A percentile compares a stretch with the other conserved stretches of the same genome.
phyloP scores from a whole-genome alignment of 2,113 vertebrate genomes.

The Megaceryle maxima region DNA sequence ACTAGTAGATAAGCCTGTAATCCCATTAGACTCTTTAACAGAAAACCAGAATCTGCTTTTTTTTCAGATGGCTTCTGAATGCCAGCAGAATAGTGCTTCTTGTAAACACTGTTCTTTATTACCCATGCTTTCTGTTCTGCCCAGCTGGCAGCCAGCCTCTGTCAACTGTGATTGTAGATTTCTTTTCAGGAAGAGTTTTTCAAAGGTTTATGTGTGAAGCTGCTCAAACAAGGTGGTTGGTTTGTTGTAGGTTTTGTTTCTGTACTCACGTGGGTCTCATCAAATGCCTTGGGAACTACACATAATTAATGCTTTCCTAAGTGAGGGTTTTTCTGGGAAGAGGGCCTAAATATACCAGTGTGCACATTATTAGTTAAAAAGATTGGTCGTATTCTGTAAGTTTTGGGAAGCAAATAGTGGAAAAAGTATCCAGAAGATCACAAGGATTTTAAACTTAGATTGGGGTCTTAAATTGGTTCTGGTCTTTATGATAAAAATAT shows the following conservation, averaged over 20 bases:
- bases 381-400: no score
- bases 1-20: not conserved
- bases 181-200: not conserved
- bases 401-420: not conserved
- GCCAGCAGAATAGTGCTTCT: not conserved
- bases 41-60: not conserved
- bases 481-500: not conserved
- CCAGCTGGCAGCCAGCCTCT: not conserved
- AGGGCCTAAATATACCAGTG: not conserved
- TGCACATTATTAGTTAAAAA: not conserved
- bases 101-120: not conserved
- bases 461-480: not conserved
- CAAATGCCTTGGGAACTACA: not conserved
- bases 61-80: not conserved
- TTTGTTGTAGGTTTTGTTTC: no score
- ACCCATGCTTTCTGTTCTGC: not conserved
- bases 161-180: not conserved
- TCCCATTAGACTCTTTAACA: not conserved
- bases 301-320: not conserved
- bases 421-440: not conserved
- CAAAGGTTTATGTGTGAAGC: not conserved
- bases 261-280: not conserved
- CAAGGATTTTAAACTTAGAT: not conserved
- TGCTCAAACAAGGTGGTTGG: not conserved
- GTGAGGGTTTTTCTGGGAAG: rapidly evolving